phyloP scores from a whole-genome alignment of 2,113 vertebrate genomes.

The Scomber scombrus region DNA sequence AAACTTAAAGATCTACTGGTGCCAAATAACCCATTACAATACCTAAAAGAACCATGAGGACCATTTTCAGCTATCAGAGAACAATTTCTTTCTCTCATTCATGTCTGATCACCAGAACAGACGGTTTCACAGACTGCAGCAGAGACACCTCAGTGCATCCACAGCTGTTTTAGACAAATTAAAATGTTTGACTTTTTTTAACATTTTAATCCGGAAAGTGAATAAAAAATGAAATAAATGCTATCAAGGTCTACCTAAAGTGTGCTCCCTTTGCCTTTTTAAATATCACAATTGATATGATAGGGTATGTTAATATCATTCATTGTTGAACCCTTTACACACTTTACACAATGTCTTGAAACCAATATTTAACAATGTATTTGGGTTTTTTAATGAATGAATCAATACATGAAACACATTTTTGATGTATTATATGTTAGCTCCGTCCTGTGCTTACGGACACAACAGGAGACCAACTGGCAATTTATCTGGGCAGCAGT shows the following conservation, averaged over 20 bases:
- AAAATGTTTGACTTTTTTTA: neutral
- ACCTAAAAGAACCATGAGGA: neutral
- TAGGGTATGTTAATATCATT: neutral
- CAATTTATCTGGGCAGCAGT: conserved; percentile 40
- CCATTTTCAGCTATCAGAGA: neutral
- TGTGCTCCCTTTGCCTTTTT: neutral
- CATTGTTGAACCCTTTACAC: neutral
- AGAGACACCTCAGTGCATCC: neutral
- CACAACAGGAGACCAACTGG: conserved; percentile 19
- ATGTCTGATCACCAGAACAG: neutral
- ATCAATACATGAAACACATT: neutral
- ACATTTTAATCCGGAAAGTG: neutral
- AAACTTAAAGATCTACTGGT: neutral
- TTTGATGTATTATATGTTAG: neutral
- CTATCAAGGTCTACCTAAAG: neutral
- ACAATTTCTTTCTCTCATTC: neutral
- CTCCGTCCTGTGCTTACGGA: neutral
- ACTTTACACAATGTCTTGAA: neutral
- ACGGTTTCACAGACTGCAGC: neutral
- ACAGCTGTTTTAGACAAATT: neutral
- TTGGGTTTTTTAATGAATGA: conserved; percentile 1
- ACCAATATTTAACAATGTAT: neutral
- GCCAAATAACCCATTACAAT: neutral
- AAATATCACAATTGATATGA: conserved; percentile 6
- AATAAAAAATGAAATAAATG: neutral